Conservation (phyloP, 2,888 invertebrate genomes). For the Zhuqinia jingwanae region DNA sequence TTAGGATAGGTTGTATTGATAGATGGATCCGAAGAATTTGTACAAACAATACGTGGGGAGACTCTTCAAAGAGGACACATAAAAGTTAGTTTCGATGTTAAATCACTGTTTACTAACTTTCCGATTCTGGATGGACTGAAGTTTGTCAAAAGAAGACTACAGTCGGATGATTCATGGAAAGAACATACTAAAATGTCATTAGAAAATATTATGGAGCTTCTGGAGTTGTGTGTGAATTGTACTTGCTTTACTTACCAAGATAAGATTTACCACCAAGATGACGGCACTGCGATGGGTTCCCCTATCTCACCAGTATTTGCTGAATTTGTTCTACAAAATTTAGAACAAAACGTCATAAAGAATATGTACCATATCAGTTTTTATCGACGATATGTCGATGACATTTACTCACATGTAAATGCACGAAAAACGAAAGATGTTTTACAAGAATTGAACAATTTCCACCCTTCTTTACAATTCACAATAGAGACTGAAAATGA, state of each 20-base stretch:
- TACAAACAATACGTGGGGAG: neutral
- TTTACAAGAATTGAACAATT: no score
- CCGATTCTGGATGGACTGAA: neutral
- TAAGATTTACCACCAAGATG: conserved; percentile 31
- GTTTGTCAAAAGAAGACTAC: neutral
- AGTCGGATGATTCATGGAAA: neutral
- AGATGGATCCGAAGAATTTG: conserved; percentile 17
- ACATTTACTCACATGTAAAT: neutral
- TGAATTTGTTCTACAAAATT: conserved; percentile 47
- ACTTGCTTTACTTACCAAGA: conserved; percentile 35
- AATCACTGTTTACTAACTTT: conserved; percentile 29
- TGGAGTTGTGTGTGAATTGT: conserved; percentile 11
- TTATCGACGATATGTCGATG: conserved; percentile 24
- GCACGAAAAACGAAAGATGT: no score
- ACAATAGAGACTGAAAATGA: no score
- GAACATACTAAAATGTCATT: no score
- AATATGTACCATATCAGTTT: neutral
- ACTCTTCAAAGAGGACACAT: neutral
- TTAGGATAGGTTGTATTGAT: no score
- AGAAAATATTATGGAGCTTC: conserved; percentile 9
- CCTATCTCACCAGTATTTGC: conserved; percentile 57
- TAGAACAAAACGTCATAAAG: conserved; percentile 40
- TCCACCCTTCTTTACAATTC: no score
- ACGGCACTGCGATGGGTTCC: conserved; percentile 59
- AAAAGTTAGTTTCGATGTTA: conserved; percentile 33